Evolutionary conservation across 2,113 vertebrate species (phyloP).

Genomic region (Elachura formosa): DNA sequence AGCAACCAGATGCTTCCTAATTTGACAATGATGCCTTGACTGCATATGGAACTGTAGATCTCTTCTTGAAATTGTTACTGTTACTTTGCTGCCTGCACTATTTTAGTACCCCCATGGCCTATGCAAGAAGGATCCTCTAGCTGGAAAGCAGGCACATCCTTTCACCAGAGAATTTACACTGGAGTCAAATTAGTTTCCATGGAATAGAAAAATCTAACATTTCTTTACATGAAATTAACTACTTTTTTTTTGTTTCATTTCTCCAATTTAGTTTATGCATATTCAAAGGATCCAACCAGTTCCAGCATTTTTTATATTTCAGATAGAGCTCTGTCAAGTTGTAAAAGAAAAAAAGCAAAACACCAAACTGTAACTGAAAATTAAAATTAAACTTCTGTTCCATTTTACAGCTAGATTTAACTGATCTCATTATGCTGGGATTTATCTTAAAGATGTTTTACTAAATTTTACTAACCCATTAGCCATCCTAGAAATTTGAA

Average conservation of each 20-base stretch:
- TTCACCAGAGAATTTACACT: not conserved
- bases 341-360: slow-evolving; percentile 15
- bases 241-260: not conserved
- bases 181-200: not conserved
- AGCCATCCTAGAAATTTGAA: slow-evolving; percentile 57
- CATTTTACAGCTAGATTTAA: slow-evolving; percentile 44
- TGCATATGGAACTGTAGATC: not conserved
- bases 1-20: not conserved
- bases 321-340: not conserved
- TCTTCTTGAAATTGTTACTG: not conserved
- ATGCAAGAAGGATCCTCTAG: not conserved
- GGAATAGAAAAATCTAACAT: slow-evolving; percentile 7
- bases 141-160: not conserved
- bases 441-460: slow-evolving; percentile 53
- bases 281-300: slow-evolving; percentile 28
- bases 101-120: not conserved
- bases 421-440: slow-evolving; percentile 49
- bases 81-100: not conserved
- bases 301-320: not conserved
- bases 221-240: not conserved
- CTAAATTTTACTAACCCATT: slow-evolving; percentile 38
- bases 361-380: slow-evolving; percentile 15
- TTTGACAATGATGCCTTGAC: not conserved
- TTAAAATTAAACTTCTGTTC: slow-evolving; percentile 23
- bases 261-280: not conserved